These are phyloP conservation scores for Epiperipatus broadwayi DNA, from an alignment of 2,888 invertebrate species.

Conservation along the genomic window DNA sequence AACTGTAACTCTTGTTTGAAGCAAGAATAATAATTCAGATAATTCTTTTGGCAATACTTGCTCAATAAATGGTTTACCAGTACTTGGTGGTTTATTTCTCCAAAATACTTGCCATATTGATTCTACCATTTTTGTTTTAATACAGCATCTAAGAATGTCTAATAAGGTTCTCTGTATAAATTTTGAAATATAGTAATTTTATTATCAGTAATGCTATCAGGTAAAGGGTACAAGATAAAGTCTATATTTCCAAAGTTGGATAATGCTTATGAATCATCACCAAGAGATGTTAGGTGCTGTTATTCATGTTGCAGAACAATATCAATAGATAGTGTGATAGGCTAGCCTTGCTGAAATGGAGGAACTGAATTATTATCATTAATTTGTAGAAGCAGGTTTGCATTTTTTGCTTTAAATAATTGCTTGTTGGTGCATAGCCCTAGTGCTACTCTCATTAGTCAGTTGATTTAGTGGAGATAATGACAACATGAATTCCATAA, in stretches of 20 bases:
- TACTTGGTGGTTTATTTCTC: too few species aligned
- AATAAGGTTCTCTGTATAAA: conserved; percentile 68
- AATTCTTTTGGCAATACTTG: too few species aligned
- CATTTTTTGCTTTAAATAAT: too few species aligned
- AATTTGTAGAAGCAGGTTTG: too few species aligned
- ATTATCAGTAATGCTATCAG: conserved; percentile 52
- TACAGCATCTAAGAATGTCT: conserved; percentile 72
- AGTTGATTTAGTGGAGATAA: too few species aligned
- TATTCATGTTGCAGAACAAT: conserved; percentile 17
- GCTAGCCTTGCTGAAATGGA: conserved; percentile 14
- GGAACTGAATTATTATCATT: too few species aligned
- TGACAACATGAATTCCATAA: too few species aligned
- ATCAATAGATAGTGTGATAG: neutral
- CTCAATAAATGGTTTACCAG: too few species aligned
- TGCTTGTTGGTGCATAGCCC: too few species aligned
- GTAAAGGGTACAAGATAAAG: conserved; percentile 38
- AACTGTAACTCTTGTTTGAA: too few species aligned
- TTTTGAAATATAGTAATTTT: conserved; percentile 60
- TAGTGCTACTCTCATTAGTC: too few species aligned
- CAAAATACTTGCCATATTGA: conserved; percentile 82
- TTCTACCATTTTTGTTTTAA: conserved; percentile 70
- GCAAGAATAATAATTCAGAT: too few species aligned
- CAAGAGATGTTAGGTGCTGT: conserved; percentile 53
- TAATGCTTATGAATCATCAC: conserved; percentile 53
- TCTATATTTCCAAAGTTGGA: conserved; percentile 58